phyloP scores from a whole-genome alignment of 2,797 vertebrate species.

The Moxostoma hubbsi region DNA sequence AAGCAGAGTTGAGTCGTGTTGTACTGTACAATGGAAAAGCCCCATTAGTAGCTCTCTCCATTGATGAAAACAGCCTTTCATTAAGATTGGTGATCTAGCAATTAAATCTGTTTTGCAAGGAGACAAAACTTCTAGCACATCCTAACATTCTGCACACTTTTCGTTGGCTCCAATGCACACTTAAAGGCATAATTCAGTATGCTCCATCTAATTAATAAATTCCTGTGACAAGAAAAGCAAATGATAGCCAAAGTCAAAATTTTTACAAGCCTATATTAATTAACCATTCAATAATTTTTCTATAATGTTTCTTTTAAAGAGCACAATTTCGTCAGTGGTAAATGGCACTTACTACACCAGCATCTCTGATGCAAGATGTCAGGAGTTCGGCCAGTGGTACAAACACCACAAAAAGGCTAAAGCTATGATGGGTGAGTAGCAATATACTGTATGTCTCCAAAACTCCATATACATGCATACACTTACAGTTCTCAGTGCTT shows the following conservation, averaged over 20 bases:
- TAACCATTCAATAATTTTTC: background rate
- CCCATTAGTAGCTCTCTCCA: background rate
- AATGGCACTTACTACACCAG: slow-evolving; percentile 99
- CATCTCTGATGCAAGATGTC: slow-evolving; percentile 96
- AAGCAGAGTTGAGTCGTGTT: too few relatives aligned
- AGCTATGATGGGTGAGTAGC: slow-evolving; percentile 78
- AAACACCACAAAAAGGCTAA: slow-evolving; percentile 99
- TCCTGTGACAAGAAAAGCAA: too few relatives aligned
- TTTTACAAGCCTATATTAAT: too few relatives aligned
- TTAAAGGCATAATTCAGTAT: background rate
- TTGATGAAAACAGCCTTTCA: slow-evolving; percentile 1
- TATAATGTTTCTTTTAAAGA: slow-evolving; percentile 75
- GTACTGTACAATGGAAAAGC: background rate
- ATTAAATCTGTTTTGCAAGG: slow-evolving; percentile 29
- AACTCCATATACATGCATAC: too few relatives aligned
- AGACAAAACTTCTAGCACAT: slow-evolving; percentile 12
- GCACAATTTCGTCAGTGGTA: slow-evolving; percentile 99
- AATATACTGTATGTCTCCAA: background rate
- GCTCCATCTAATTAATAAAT: background rate
- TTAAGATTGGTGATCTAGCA: slow-evolving; percentile 20
- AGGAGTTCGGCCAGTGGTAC: slow-evolving; percentile 99
- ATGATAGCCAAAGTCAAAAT: too few relatives aligned
- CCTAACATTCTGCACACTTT: background rate
- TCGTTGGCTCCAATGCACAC: background rate
- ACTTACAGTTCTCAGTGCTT: too few relatives aligned